Base-by-base conservation (phyloP, 2,113 vertebrate genomes). In the Protobothrops mucrosquamatus region DNA sequence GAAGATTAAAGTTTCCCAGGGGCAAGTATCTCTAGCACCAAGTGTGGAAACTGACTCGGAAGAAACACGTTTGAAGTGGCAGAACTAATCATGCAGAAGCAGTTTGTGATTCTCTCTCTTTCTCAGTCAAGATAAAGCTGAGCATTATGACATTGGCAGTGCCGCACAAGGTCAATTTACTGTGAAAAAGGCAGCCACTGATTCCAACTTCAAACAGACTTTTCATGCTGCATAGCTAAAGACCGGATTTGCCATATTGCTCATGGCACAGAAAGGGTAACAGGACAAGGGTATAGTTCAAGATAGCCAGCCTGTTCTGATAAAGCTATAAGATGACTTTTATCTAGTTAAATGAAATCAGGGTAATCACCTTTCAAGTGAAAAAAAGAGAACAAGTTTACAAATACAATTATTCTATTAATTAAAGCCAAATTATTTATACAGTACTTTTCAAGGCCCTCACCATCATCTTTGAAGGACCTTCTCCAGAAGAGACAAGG, bases 51-150 rank as follows among this genome's bases (percentile, higher is more conserved):
- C 97, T 97, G 97, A 96, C 97, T 97, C 95, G 95, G 97, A 98
- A 97, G 97, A 97, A 98, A 98, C 97, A 98, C 95, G 97, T 98
- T 98, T 98, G 97, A 98, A 98, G 98, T 97, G 97, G 98, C 97
- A 97, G 98, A 97, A 97, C 98, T 98, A 98, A 98, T 98, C 98
- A 98, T 97, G 98, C 97, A 98, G 98, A 98, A 98, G 97, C 97
- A 98, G 97, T 98, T 97, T 98, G 97, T 86, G 97, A 97, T 98
- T 98, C 98, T 98, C 96, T 96, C 96, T 96, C 90, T 94, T 97
- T 97, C 96, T 97, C 96, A 97, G 97, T 92, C 97, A 91, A 97
- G 97, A 98, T 98, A 98, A 98, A 98, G 97, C 97, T 95, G 95
- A 97, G 97, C 96, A 97, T 98, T 98, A 97, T 97, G 98, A 98